Evolutionary conservation across 2,888 invertebrate species (phyloP).

Genomic region (Drepana falcataria): DNA sequence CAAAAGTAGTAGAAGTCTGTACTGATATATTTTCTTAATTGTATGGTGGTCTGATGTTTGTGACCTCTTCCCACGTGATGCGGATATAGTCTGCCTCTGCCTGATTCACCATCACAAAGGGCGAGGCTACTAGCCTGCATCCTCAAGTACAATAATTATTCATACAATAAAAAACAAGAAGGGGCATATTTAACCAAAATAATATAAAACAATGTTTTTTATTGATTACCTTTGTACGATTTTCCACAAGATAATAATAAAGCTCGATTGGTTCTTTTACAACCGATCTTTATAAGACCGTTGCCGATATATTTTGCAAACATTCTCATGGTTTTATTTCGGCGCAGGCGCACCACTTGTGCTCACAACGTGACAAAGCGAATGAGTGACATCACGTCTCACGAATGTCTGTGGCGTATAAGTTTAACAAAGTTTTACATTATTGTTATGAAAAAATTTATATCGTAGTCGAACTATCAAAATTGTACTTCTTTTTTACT

Average conservation of each 20-base stretch:
- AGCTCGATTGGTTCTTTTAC: conserved; percentile 10
- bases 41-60: no score
- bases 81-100: no score
- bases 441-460: conserved; percentile 14
- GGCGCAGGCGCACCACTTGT: conserved; percentile 45
- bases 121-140: no score
- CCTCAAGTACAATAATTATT: no score
- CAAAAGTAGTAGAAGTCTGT: no score
- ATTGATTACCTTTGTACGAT: not conserved
- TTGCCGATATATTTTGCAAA: conserved; percentile 44
- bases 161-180: no score
- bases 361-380: conserved; percentile 52
- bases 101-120: no score
- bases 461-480: conserved; percentile 10
- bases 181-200: not conserved
- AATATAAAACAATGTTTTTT: not conserved
- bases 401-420: conserved; percentile 37
- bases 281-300: conserved; percentile 13
- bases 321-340: conserved; percentile 61
- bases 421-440: conserved; percentile 22
- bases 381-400: conserved; percentile 60
- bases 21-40: no score
- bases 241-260: not conserved
- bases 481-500: conserved; percentile 28
- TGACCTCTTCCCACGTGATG: no score